Percentiles rank a stretch among this genome's conserved stretches.
Conservation (phyloP, 2,888 invertebrate species). For the Endomychus coccineus region DNA sequence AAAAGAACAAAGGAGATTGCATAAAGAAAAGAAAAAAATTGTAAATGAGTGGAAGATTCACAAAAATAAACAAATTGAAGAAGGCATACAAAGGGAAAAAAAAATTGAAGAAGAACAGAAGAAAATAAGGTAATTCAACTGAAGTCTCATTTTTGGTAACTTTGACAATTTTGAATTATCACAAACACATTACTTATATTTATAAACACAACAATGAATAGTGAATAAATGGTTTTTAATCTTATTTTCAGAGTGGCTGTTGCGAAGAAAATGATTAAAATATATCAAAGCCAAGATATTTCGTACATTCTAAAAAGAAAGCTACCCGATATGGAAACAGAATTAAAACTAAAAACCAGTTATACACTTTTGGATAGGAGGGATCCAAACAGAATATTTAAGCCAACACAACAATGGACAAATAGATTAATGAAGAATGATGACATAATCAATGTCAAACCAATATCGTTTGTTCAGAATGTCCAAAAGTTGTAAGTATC, state of each 20-base stretch:
- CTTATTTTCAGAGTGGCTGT: conserved; percentile 25
- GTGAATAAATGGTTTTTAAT: conserved; percentile 4
- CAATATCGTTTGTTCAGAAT: conserved; percentile 5
- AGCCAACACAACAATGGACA: conserved; percentile 41
- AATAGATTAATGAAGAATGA: conserved; percentile 15
- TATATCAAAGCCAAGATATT: conserved; percentile 38
- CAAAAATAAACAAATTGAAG: conserved; percentile 12
- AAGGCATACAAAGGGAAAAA: no score
- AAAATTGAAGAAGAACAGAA: conserved; percentile 15
- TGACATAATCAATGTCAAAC: conserved; percentile 2
- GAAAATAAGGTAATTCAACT: conserved; percentile 22
- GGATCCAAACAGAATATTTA: conserved; percentile 36
- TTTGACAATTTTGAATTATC: neutral
- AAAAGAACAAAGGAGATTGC: conserved; percentile 6
- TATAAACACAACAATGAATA: conserved; percentile 3
- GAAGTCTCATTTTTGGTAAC: conserved; percentile 1
- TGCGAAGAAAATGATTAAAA: conserved; percentile 39
- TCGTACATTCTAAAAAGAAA: conserved; percentile 26
- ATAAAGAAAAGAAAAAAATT: conserved; percentile 12
- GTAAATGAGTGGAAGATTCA: conserved; percentile 12
- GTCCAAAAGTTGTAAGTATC: conserved; percentile 11
- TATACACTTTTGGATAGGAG: conserved; percentile 24
- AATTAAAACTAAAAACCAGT: neutral
- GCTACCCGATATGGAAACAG: conserved; percentile 21
- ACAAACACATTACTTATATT: neutral